Base-by-base conservation (phyloP, 2,113 vertebrate genomes). In the Phainopepla nitens region DNA sequence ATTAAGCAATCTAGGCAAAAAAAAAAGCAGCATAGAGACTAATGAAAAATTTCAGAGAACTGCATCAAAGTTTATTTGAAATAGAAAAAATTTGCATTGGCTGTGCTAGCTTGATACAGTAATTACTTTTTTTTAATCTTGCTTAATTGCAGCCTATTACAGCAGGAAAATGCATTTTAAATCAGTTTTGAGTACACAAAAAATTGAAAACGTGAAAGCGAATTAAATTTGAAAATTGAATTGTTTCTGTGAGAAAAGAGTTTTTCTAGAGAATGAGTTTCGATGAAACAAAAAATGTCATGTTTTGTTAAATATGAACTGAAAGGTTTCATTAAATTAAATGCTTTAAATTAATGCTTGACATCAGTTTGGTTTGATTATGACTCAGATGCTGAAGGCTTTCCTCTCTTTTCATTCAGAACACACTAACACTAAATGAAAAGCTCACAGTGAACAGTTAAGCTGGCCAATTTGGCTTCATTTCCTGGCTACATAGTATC, bases 341-440 rank as follows among this genome's bases (percentile, higher is more conserved):
- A 56, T 44, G n/a, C 31, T 50, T 91, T 54, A 93, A 96, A 97
- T 97, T 96, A 76, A 79, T 47, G 66, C 96, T 90, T 81, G 89
- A 95, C 97, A 98, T 98, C 94, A 91, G 86, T 95, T 95, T 95
- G 58, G 92, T 98, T 91, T 82, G 95, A 98, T 96, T 95, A 97
- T 97, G 96, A 97, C 96, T 98, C 97, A 89, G 50, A 82, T 81
- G 62, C 62, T 77, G 69, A 86, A 94, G 87, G 36, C n/a, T 86
- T 77, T 88, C 41, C 82, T 90, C 66, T 72, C 64, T 92, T 94
- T 87, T 93, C 58, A 95, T 93, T 94, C 80, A 96, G 75, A 98
- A 90, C 96, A 97, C 94, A 96, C 96, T 96, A 97, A 84, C 91
- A 92, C 72, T 58, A 64, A 90, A 66, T 80, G 78, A 89, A 97